phyloP scores from a whole-genome alignment of 2,797 vertebrate genomes.

The Staurois parvus region DNA sequence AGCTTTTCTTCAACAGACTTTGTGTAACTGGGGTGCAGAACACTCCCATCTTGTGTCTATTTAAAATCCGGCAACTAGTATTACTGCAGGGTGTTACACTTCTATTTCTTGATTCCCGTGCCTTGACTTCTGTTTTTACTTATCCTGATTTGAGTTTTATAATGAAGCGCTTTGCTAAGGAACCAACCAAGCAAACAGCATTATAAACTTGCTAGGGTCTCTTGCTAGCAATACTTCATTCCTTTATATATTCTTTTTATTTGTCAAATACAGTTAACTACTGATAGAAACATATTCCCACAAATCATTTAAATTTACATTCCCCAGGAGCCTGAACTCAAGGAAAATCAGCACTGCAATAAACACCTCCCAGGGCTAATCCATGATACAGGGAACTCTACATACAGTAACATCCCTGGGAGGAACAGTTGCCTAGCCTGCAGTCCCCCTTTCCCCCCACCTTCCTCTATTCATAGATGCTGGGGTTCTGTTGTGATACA shows the following conservation, averaged over 20 bases:
- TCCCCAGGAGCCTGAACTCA: not conserved
- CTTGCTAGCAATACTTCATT: not conserved
- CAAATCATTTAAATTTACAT: not conserved
- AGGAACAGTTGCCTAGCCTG: not conserved
- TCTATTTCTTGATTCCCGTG: too few relatives aligned
- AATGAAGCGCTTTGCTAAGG: too few relatives aligned
- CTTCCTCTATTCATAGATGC: not conserved
- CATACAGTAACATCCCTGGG: not conserved
- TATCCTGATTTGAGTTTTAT: too few relatives aligned
- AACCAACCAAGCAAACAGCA: too few relatives aligned
- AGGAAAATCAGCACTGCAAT: not conserved
- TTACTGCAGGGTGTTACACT: too few relatives aligned
- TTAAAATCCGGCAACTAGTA: too few relatives aligned
- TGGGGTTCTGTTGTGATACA: conserved; percentile 9
- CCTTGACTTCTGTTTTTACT: too few relatives aligned
- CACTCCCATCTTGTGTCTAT: too few relatives aligned
- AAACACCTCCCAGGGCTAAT: not conserved
- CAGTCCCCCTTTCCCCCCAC: not conserved
- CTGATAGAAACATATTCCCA: not conserved
- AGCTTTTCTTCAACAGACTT: too few relatives aligned
- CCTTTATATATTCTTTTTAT: not conserved
- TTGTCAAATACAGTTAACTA: not conserved
- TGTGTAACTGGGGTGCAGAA: too few relatives aligned
- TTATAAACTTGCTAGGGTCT: not conserved
- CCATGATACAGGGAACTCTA: not conserved